These are phyloP conservation scores for Arctocebus calabarensis DNA, from an alignment of 2,797 vertebrate species.

Conservation along the genomic window DNA sequence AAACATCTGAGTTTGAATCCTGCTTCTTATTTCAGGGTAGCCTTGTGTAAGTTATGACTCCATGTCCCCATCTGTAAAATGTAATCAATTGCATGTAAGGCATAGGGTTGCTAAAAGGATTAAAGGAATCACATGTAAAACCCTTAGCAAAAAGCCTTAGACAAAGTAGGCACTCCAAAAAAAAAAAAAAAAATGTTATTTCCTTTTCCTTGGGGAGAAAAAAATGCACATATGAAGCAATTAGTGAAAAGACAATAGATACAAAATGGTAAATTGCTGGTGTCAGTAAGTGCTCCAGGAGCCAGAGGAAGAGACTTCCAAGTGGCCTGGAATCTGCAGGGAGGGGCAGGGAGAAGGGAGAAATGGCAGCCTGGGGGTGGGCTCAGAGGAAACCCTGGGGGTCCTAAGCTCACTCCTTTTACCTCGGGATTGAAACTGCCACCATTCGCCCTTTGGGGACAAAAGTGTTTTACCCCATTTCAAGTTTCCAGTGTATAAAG, in stretches of 20 bases:
- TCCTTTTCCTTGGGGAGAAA: constrained; percentile 39
- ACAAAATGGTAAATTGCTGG: constrained; percentile 28
- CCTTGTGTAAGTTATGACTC: neutral
- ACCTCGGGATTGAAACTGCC: neutral
- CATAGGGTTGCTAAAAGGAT: constrained; percentile 23
- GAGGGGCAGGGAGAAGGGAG: neutral
- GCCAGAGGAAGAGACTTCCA: constrained; percentile 49
- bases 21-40: neutral
- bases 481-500: neutral
- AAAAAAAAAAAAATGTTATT: constrained; percentile 23
- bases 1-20: neutral
- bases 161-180: constrained; percentile 12
- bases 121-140: constrained; percentile 53
- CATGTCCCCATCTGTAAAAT: constrained; percentile 48
- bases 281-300: constrained; percentile 46
- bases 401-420: neutral
- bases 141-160: constrained; percentile 17
- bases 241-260: constrained; percentile 70
- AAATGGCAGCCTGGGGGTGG: no score
- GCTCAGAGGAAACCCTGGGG: neutral
- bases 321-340: neutral
- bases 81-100: constrained; percentile 46
- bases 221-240: constrained; percentile 51
- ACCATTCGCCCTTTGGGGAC: neutral
- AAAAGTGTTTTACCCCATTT: neutral